These are phyloP conservation scores for Thamnophis elegans DNA, from an alignment of 2,797 vertebrate species.

Conservation along the genomic window DNA sequence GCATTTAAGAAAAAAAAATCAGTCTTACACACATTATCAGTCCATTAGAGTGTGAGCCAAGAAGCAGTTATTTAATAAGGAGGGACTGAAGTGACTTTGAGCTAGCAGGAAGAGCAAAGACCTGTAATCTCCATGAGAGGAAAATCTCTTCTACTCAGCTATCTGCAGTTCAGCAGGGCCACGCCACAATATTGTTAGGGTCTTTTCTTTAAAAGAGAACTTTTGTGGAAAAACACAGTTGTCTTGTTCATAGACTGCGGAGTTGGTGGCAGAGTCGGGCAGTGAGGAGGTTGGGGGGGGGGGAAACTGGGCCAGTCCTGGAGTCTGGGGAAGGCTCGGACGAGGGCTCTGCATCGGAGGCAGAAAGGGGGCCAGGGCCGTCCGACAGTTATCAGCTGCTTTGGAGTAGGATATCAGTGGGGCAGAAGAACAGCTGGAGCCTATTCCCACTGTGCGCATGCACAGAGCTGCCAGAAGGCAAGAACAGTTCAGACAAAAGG, in stretches of 20 bases:
- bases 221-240: neutral
- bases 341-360: too few species aligned
- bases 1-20: neutral
- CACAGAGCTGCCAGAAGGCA: too few species aligned
- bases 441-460: too few species aligned
- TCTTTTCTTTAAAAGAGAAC: neutral
- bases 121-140: neutral
- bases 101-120: neutral
- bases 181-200: neutral
- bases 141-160: constrained; percentile 1
- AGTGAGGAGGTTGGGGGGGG: too few species aligned
- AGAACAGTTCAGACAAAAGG: too few species aligned
- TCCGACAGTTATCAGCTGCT: too few species aligned
- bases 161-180: neutral
- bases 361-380: too few species aligned
- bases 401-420: too few species aligned
- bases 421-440: too few species aligned
- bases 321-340: too few species aligned
- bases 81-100: neutral
- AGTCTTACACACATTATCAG: neutral
- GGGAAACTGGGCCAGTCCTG: too few species aligned
- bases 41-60: neutral
- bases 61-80: neutral
- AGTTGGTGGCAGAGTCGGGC: too few species aligned
- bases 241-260: neutral